Percentiles rank a stretch among this genome's conserved stretches.
These are phyloP conservation scores for Pipra filicauda DNA, from an alignment of 2,113 vertebrate genomes.

Conservation along the genomic window DNA sequence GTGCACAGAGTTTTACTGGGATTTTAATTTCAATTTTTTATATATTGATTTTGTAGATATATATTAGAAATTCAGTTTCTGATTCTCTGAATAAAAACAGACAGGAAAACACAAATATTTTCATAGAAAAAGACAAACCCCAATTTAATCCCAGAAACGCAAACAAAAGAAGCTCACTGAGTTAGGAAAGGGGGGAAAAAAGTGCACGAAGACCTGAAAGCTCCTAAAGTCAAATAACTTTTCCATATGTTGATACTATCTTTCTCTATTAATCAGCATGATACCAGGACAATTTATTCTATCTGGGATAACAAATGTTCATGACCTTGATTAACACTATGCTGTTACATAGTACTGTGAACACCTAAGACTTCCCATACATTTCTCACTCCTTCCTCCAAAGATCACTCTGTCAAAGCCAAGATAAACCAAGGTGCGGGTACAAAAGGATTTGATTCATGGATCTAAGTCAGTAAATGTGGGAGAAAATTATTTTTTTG, in stretches of 20 bases:
- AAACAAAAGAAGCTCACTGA: neutral
- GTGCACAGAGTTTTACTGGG: neutral
- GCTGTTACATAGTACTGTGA: neutral
- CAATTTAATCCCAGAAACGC: neutral
- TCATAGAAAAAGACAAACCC: neutral
- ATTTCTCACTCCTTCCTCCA: neutral
- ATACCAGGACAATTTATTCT: neutral
- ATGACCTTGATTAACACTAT: neutral
- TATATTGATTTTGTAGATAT: neutral
- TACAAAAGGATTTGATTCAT: neutral
- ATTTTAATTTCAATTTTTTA: neutral
- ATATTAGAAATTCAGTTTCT: neutral
- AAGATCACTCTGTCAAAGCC: neutral
- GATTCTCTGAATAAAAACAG: neutral
- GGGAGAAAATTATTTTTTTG: neutral
- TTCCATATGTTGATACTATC: neutral
- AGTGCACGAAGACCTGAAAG: neutral
- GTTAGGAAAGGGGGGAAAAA: neutral
- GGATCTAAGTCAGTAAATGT: neutral
- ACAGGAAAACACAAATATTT: neutral
- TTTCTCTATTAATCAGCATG: neutral
- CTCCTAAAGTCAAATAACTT: neutral
- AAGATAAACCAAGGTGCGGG: neutral
- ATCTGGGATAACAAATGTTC: neutral
- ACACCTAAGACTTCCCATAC: neutral